Evolutionary conservation across 64 coral and sea anemone genomes (phyloP), one percentile per base, ranked within the genome.

Genomic region (Acropora yongei): DNA sequence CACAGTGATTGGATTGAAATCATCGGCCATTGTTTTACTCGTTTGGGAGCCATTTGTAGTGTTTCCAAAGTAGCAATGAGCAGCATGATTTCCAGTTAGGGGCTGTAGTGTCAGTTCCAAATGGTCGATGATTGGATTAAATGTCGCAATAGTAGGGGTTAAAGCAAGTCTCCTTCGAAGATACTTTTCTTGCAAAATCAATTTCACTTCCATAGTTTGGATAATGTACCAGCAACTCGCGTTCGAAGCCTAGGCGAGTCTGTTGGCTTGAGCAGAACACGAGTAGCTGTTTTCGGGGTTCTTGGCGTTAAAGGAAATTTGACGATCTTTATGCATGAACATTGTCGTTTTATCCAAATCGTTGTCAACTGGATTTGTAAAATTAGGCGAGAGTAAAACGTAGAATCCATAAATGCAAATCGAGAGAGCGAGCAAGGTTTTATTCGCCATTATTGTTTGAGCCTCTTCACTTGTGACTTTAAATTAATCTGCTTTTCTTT

Each of bases 51-150:
- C 89, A 90, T 90, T 84, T 91, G 83, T 46, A 46, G 47, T 91
- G 57, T 91, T 91, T 83, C 89, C 80, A 83, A 91, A 91, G 58
- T 82, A 90, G 89, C 89, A 90, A 16, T 82, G 78, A 73, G 89
- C 89, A 73, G 89, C 89, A 43, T 83, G 78, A 55, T 91, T 91
- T 91, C 89, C 66, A 91, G 49, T 66, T 50, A 91, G 78, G 77
- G n/a, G 77, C 39, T 19, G 44, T 69, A 78, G 79, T 69, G 89
- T 83, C 43, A 13, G 61, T 69, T 91, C 67, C 58, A 91, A 9
- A 13, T 90, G 55, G 77, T 78, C 80, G 10, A 90, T 80, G 46
- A 67, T 69, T 79, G 63, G 88, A 90, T 90, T 90, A 65, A 80
- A 90, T 66, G 88, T 90, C 45, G 76, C 88, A 90, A 80, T 90